Evolutionary conservation across 2,888 invertebrate species (phyloP).

Genomic region (Aromia moschata): DNA sequence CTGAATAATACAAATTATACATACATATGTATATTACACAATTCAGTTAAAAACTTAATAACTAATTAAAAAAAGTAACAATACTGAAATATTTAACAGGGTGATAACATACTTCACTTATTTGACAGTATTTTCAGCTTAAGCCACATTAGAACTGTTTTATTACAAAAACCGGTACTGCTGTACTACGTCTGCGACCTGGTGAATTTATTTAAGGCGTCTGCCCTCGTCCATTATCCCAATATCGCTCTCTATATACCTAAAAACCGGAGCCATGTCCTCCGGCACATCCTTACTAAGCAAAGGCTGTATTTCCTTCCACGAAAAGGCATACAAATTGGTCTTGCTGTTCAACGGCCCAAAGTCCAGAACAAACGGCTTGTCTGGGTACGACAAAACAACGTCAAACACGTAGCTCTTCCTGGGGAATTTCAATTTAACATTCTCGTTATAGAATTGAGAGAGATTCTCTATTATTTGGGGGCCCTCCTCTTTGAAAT

Average conservation of each 20-base stretch:
- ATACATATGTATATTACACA: too few species aligned
- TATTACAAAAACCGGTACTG: too few species aligned
- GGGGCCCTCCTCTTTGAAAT: constrained; percentile 57
- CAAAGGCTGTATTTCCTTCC: constrained; percentile 58
- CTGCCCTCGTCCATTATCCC: constrained; percentile 55
- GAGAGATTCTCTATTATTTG: constrained; percentile 53
- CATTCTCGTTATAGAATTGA: constrained; percentile 52
- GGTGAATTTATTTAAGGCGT: constrained; percentile 45
- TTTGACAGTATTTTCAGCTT: too few species aligned
- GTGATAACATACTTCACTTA: too few species aligned
- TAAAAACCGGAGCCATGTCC: constrained; percentile 57
- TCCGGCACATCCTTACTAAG: constrained; percentile 52
- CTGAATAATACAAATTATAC: too few species aligned
- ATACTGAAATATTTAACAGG: too few species aligned
- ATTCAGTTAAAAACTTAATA: too few species aligned
- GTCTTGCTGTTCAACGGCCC: constrained; percentile 56
- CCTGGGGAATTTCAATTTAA: constrained; percentile 51
- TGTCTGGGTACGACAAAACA: constrained; percentile 53
- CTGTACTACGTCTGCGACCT: constrained; percentile 19
- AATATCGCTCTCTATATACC: constrained; percentile 58
- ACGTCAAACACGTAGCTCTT: constrained; percentile 57
- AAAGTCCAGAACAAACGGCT: constrained; percentile 55
- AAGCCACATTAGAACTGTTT: too few species aligned
- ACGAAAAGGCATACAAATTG: constrained; percentile 58
- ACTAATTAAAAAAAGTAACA: too few species aligned